phyloP scores from a whole-genome alignment of 2,113 vertebrate genomes.

The Dipodomys spectabilis region DNA sequence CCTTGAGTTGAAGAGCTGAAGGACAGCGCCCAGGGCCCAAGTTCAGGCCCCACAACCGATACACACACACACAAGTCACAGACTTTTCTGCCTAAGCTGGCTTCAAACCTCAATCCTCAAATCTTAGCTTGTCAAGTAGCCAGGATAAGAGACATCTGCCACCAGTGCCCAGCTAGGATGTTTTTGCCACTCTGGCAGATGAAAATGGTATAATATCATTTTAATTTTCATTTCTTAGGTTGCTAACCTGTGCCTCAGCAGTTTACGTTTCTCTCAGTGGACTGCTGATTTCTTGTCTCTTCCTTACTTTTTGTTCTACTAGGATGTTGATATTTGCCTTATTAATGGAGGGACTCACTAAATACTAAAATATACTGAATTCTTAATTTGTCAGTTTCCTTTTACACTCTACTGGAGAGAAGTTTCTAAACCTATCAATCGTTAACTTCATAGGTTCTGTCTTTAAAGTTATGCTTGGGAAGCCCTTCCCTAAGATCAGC shows the following conservation, averaged over 20 bases:
- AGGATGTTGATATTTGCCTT: slow-evolving; percentile 6
- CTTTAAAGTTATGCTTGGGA: slow-evolving; percentile 39
- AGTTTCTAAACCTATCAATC: slow-evolving; percentile 54
- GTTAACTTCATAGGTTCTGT: slow-evolving; percentile 61
- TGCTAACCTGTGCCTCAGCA: neutral
- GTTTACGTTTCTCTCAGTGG: slow-evolving; percentile 1
- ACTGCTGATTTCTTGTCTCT: neutral
- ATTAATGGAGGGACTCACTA: neutral
- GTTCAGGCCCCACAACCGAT: too few relatives aligned
- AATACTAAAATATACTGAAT: slow-evolving; percentile 12
- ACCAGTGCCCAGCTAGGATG: neutral
- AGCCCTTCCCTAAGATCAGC: slow-evolving; percentile 12
- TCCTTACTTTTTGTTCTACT: neutral
- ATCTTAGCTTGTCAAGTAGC: too few relatives aligned
- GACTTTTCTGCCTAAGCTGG: too few relatives aligned
- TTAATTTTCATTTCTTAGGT: slow-evolving; percentile 58
- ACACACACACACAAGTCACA: too few relatives aligned
- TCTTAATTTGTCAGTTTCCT: slow-evolving; percentile 40
- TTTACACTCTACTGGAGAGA: slow-evolving; percentile 23
- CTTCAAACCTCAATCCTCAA: too few relatives aligned
- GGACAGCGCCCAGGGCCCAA: too few relatives aligned
- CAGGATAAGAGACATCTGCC: too few relatives aligned
- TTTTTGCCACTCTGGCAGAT: slow-evolving; percentile 30
- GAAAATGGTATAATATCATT: neutral
- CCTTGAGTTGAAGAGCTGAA: too few relatives aligned